Base-by-base conservation (phyloP, 2,888 invertebrate genomes). In the Melangyna quadrimaculata region DNA sequence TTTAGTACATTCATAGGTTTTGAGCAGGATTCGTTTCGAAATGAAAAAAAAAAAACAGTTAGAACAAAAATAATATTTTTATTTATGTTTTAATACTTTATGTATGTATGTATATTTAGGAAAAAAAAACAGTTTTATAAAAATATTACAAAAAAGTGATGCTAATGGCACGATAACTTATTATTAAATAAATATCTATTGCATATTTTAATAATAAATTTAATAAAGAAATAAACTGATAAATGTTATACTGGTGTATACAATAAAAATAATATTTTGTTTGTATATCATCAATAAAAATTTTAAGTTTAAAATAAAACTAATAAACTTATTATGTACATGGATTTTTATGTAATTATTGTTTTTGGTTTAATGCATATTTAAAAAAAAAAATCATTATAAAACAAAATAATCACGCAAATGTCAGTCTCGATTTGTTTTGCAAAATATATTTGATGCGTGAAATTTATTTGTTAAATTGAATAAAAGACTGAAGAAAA, bases 1-100 rank as follows among this genome's bases (percentile, higher is more conserved):
- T 83, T 74, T 79, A 79, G 78, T 79, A 83, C 73, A 72, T 78
- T 83, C 37, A 78, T 73, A 73, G 82, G 73, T 83, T 72, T 77
- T 77, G 71, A 81, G 77, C 70, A 53, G 35, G 7, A 8, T 53
- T 69, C 19, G 67, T 55, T 14, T 29, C 3, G 6, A 43, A 43
- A 12, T 12, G n/a, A 43, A 43, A 27, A 10, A 27, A 40, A 22
- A 35, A 53, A 32, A 61, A 29, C n/a, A 51, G n/a, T 35, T 63
- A n/a, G 61, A 51, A 32, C 10, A 48, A 65, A 67, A 35, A 6
- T 55, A 63, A 70, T 69, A 40, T 83, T 69, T 83, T 45, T 78
- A 73, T 55, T 78, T 43, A 59, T n/a, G 17, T 1, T 27, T 17
- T 37, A 63, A 63, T 17, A 35, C 12, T 40, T n/a, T 17, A 45